Percentiles rank a stretch among this genome's conserved stretches.
These are phyloP conservation scores for Synanceia verrucosa DNA, from an alignment of 2,797 vertebrate genomes.

Conservation along the genomic window DNA sequence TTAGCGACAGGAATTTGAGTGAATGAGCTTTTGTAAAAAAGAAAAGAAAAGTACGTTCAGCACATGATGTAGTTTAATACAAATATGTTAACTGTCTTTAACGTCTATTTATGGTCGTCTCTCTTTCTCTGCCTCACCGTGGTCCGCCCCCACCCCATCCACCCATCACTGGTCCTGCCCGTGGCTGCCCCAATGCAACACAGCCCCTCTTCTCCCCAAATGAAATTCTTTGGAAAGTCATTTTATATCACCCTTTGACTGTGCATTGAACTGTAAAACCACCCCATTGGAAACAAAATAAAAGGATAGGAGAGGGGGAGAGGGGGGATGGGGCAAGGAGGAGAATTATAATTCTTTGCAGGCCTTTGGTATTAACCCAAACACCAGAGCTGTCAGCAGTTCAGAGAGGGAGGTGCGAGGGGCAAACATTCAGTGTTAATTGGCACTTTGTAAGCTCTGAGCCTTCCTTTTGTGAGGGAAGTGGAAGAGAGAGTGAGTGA, in stretches of 20 bases:
- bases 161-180: slow-evolving; percentile 35
- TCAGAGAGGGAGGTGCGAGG: slow-evolving; percentile 84
- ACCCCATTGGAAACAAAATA: slow-evolving; percentile 88
- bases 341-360: slow-evolving; percentile 88
- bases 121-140: slow-evolving; percentile 16
- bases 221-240: slow-evolving; percentile 88
- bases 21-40: neutral
- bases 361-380: slow-evolving; percentile 90
- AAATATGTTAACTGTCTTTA: slow-evolving; percentile 16
- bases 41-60: neutral
- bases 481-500: slow-evolving; percentile 69
- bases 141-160: neutral
- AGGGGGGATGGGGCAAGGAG: slow-evolving; percentile 73
- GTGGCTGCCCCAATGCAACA: slow-evolving; percentile 63
- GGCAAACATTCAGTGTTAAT: slow-evolving; percentile 89
- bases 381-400: slow-evolving; percentile 88
- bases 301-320: slow-evolving; percentile 78
- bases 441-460: slow-evolving; percentile 88
- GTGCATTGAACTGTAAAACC: slow-evolving; percentile 89
- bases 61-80: neutral
- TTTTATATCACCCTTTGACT: slow-evolving; percentile 89
- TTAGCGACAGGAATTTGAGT: neutral
- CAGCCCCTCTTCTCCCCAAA: slow-evolving; percentile 77
- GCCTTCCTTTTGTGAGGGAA: slow-evolving; percentile 83
- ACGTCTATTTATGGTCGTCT: slow-evolving; percentile 31